Percentiles rank a stretch among this genome's conserved stretches.
phyloP scores from a whole-genome alignment of 1,140 invertebrate species.

The Daktulosphaira vitifoliae region DNA sequence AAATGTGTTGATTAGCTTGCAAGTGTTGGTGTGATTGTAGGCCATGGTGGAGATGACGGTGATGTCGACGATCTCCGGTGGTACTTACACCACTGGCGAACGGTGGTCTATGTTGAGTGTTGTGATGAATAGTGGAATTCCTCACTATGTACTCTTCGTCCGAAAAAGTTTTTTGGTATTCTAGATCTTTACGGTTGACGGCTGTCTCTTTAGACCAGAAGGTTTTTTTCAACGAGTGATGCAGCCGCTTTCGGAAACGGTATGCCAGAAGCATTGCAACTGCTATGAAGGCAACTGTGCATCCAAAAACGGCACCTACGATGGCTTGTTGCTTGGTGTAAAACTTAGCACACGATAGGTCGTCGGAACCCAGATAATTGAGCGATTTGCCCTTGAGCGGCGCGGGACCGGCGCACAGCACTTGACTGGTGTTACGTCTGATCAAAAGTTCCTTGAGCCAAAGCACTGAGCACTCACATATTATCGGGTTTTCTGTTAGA shows the following conservation, averaged over 20 bases:
- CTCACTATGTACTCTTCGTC: constrained; percentile 73
- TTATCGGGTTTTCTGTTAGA: constrained; percentile 70
- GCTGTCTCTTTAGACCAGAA: constrained; percentile 65
- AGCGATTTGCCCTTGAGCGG: constrained; percentile 60
- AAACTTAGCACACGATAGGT: constrained; percentile 67
- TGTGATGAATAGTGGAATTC: constrained; percentile 44
- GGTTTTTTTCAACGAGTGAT: constrained; percentile 69
- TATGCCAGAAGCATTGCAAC: constrained; percentile 63
- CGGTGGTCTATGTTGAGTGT: constrained; percentile 37
- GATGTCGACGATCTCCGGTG: background rate
- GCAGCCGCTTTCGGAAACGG: constrained; percentile 61
- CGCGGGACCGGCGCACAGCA: constrained; percentile 63
- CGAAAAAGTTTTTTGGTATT: constrained; percentile 79
- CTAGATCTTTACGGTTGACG: constrained; percentile 68
- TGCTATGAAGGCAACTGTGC: constrained; percentile 56
- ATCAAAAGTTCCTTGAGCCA: constrained; percentile 69
- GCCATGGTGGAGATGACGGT: background rate
- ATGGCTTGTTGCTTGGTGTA: constrained; percentile 68
- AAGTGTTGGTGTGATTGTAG: background rate
- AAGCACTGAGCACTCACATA: constrained; percentile 68
- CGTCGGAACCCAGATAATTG: constrained; percentile 57
- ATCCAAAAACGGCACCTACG: constrained; percentile 61
- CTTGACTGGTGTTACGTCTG: constrained; percentile 59
- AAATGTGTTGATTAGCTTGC: background rate
- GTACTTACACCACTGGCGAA: too few species aligned